Evolutionary conservation across 2,113 vertebrate genomes (phyloP), one percentile per base, ranked within the genome.

Genomic region (Ceratotherium simum): DNA sequence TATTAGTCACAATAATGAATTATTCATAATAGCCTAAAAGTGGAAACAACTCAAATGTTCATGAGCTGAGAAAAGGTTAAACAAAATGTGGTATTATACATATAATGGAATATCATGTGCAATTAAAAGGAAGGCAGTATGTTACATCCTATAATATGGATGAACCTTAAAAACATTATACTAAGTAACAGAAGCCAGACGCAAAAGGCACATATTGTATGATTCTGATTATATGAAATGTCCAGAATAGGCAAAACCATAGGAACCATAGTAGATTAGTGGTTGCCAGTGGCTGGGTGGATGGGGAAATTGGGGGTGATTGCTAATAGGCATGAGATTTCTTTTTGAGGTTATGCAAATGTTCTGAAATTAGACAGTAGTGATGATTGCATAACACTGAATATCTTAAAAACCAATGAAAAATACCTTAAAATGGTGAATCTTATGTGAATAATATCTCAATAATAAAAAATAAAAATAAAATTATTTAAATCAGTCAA

Each of bases 401-500:
- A 54, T 82, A 51, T 6, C 67, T 29, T 42, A 48, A 82, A 80
- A 89, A 78, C 9, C 42, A 70, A 29, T 46, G 29, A 60, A n/a
- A n/a, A n/a, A 36, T 8, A 58, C 11, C 69, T 88, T 27, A 46
- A 75, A 67, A 83, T 69, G 62, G 23, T 54, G 4, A 87, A 25
- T 36, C 16, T 67, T 79, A 65, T 13, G 9, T 51, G 46, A 86
- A 39, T 83, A 83, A 25, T 48, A 79, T 39, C n/a, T 48, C 56
- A 54, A 36, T 69, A 46, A 89, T 51, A 78, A 69, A 70, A 56
- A 46, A 48, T 46, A 54, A 95, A 70, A 82, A 84, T 20, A 76
- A 70, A 76, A 95, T 46, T 21, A 91, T 83, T 90, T 88, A 48
- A 78, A 91, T 82, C n/a, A 83, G 25, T 58, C 8, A 42, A 65